Conservation (phyloP, 2,888 invertebrate species). For the Epistrophe eligans region DNA sequence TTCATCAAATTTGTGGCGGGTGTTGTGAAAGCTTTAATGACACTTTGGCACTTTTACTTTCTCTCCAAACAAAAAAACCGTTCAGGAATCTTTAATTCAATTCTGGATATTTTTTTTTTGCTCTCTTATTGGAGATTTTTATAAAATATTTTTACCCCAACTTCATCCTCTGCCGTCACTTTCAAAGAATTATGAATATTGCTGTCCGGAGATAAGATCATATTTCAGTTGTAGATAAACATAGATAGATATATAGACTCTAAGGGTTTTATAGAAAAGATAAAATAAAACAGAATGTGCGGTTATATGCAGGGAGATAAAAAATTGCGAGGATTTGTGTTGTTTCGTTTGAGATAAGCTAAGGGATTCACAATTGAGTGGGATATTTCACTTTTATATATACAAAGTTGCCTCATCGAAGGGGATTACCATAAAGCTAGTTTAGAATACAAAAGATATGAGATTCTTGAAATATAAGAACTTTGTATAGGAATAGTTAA, state of each 20-base stretch:
- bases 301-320: not conserved
- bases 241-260: not conserved
- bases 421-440: slow-evolving; percentile 25
- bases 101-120: slow-evolving; percentile 24
- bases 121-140: slow-evolving; percentile 30
- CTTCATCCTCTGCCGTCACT: not conserved
- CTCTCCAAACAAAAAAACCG: slow-evolving; percentile 36
- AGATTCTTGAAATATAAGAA: not conserved
- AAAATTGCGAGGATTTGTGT: slow-evolving; percentile 45
- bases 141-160: slow-evolving; percentile 3
- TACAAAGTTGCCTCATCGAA: slow-evolving; percentile 7
- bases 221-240: slow-evolving; percentile 20
- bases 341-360: slow-evolving; percentile 40
- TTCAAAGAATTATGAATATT: slow-evolving; percentile 53
- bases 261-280: slow-evolving; percentile 4
- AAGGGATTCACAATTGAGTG: slow-evolving; percentile 34
- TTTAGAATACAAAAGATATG: slow-evolving; percentile 19
- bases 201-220: slow-evolving; percentile 40
- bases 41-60: slow-evolving; percentile 67
- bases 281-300: slow-evolving; percentile 18
- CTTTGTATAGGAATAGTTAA: too few species aligned
- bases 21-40: slow-evolving; percentile 59
- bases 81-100: slow-evolving; percentile 63
- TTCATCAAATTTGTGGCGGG: not conserved
- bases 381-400: slow-evolving; percentile 19